phyloP scores from a whole-genome alignment of 2,797 vertebrate species.

The Leucoraja ocellata region DNA sequence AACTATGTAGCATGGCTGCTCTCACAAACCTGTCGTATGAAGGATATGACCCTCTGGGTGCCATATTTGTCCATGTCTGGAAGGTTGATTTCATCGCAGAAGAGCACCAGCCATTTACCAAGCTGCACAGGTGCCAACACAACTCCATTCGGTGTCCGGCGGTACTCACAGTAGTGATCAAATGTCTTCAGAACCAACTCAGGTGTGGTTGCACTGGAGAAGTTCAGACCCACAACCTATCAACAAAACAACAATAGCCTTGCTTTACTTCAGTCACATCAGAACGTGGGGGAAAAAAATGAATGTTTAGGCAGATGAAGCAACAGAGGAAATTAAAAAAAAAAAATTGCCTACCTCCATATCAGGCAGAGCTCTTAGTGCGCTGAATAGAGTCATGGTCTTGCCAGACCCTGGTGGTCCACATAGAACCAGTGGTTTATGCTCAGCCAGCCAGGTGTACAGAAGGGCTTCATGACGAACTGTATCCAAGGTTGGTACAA shows the following conservation, averaged over 20 bases:
- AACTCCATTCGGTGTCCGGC: constrained; percentile 87
- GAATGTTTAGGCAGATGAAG: neutral
- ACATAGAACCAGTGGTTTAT: constrained; percentile 92
- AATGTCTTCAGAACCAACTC: constrained; percentile 95
- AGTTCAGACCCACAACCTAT: constrained; percentile 97
- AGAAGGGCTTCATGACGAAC: constrained; percentile 94
- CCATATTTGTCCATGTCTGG: constrained; percentile 98
- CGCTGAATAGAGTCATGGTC: constrained; percentile 97
- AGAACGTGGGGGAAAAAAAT: neutral
- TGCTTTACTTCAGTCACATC: too few species aligned
- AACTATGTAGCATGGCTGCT: rapidly evolving
- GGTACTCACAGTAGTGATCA: constrained; percentile 96
- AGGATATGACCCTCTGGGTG: constrained; percentile 96
- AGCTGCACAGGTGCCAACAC: constrained; percentile 90
- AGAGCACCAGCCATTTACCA: constrained; percentile 95
- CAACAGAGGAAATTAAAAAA: neutral
- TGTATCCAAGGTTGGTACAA: constrained; percentile 92
- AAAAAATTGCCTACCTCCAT: constrained; percentile 81
- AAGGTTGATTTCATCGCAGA: constrained; percentile 97
- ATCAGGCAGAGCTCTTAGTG: constrained; percentile 88
- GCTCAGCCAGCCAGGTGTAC: constrained; percentile 96
- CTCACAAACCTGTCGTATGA: constrained; percentile 83
- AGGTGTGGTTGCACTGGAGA: constrained; percentile 95
- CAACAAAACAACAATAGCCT: constrained; percentile 2
- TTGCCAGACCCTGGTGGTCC: constrained; percentile 96